A percentile compares a stretch with the other conserved stretches of the same genome.
Conservation (phyloP, 2,113 vertebrate genomes). For the Carassius gibelio region DNA sequence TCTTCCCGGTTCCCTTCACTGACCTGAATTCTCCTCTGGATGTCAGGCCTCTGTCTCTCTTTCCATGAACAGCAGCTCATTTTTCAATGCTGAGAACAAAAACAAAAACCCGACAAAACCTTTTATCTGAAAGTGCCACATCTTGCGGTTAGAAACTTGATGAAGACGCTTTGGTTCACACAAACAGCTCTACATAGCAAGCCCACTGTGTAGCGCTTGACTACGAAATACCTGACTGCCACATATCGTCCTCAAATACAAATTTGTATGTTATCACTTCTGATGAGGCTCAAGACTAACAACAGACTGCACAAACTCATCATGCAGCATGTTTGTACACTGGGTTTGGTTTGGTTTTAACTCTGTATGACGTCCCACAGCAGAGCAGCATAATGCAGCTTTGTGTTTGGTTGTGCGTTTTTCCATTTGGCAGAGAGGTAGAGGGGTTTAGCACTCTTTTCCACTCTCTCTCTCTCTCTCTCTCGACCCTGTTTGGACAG, state of each 20-base stretch:
- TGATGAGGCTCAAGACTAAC: conserved; percentile 5
- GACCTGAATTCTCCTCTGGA: conserved; percentile 32
- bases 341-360: conserved; percentile 33
- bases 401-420: conserved; percentile 62
- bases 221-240: not conserved
- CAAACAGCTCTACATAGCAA: conserved; percentile 1
- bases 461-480: conserved; percentile 62
- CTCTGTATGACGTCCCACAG: conserved; percentile 26
- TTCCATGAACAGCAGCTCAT: conserved; percentile 43
- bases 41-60: conserved; percentile 6
- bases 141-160: conserved; percentile 26
- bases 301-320: not conserved
- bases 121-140: conserved; percentile 48
- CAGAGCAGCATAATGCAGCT: conserved; percentile 49
- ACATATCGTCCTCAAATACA: not conserved
- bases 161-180: not conserved
- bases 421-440: conserved; percentile 54
- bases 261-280: conserved; percentile 13
- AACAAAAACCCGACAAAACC: conserved; percentile 44
- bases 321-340: conserved; percentile 2
- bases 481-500: conserved; percentile 74
- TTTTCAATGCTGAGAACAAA: conserved; percentile 34
- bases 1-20: not conserved
- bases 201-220: not conserved
- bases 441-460: conserved; percentile 60